phyloP scores from a whole-genome alignment of 2,113 vertebrate species.

The Arizona elegans region DNA sequence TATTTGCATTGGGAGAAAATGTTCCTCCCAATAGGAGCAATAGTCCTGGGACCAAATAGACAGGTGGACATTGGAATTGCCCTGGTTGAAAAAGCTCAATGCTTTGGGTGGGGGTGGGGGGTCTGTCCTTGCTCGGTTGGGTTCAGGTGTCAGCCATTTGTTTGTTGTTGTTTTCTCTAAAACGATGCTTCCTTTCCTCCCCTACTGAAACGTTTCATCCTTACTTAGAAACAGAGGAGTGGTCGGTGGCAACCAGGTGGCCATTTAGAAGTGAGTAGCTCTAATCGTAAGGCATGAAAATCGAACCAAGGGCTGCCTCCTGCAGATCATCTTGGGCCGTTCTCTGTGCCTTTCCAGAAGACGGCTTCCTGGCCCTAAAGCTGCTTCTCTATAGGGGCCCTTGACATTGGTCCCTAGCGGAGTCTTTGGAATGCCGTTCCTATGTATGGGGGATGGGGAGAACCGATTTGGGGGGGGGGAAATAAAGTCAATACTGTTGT shows the following conservation, averaged over 20 bases:
- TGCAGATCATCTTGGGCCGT: neutral
- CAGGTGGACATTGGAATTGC: neutral
- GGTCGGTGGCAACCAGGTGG: no score
- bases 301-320: neutral
- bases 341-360: neutral
- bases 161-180: no score
- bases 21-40: neutral
- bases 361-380: neutral
- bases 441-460: rapidly evolving
- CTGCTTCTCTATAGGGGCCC: neutral
- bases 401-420: neutral
- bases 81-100: neutral
- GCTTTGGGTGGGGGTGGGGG: neutral
- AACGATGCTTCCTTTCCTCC: neutral
- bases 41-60: neutral
- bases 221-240: neutral
- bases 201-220: neutral
- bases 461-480: neutral
- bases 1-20: neutral
- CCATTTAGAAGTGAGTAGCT: neutral
- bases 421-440: neutral
- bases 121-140: neutral
- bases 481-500: neutral
- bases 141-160: neutral
- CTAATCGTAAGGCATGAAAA: neutral